Evolutionary conservation across 2,113 vertebrate genomes (phyloP).

Genomic region (Ceuthmochares aereus): DNA sequence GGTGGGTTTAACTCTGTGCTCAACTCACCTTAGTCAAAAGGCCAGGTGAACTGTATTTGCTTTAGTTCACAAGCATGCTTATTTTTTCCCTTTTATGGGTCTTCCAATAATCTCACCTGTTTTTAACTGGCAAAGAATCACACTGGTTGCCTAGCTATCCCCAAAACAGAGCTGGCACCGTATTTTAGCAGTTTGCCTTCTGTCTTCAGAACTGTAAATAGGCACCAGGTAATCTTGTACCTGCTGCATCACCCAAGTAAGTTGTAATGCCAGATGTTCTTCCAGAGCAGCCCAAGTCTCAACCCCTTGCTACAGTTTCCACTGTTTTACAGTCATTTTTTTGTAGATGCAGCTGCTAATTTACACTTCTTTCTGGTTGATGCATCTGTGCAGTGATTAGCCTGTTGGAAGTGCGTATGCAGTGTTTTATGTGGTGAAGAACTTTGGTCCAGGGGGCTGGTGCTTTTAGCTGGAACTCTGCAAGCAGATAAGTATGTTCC

Average conservation of each 20-base stretch:
- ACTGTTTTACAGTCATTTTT: background rate
- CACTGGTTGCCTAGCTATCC: fast-evolving
- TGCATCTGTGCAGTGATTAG: background rate
- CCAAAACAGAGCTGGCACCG: background rate
- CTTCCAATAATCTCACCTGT: background rate
- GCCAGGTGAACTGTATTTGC: background rate
- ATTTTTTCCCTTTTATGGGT: background rate
- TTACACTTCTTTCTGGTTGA: background rate
- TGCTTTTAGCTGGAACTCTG: background rate
- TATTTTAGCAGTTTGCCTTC: background rate
- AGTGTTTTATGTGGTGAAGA: background rate
- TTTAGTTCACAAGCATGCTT: background rate
- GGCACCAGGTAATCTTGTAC: background rate
- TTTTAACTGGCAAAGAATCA: background rate
- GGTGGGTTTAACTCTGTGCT: background rate
- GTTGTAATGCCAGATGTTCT: constrained; percentile 15
- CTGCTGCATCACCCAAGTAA: background rate
- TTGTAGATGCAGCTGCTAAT: background rate
- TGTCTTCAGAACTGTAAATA: background rate
- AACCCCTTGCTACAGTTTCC: background rate
- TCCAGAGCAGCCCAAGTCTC: background rate
- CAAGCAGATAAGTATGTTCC: background rate
- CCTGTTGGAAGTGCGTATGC: background rate
- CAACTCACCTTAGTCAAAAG: background rate
- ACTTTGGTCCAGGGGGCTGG: background rate